These are phyloP conservation scores for Sandelia bainsii DNA, from an alignment of 2,797 vertebrate genomes.

Conservation along the genomic window DNA sequence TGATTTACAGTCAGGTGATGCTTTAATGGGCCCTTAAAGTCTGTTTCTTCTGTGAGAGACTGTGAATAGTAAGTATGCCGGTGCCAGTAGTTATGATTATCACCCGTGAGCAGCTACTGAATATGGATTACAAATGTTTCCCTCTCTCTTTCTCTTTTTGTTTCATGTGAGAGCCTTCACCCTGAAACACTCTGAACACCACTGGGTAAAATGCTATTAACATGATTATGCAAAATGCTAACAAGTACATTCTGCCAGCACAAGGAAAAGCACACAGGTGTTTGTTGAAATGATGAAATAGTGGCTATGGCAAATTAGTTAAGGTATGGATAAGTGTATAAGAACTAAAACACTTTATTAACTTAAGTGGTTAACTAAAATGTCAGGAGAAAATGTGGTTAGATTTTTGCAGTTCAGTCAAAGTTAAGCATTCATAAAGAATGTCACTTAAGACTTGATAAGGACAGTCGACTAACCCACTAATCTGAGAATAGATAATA, in stretches of 20 bases:
- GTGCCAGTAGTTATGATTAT: conserved; percentile 55
- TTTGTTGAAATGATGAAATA: neutral
- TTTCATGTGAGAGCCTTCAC: conserved; percentile 20
- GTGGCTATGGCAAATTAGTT: neutral
- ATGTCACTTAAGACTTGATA: neutral
- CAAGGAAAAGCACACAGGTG: neutral
- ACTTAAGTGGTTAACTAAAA: neutral
- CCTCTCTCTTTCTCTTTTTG: conserved; percentile 12
- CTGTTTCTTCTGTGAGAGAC: conserved; percentile 38
- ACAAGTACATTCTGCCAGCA: conserved; percentile 10
- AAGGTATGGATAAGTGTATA: neutral
- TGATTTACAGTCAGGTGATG: conserved; percentile 66
- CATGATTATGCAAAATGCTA: conserved; percentile 10
- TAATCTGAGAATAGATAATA: neutral
- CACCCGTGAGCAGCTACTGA: conserved; percentile 54
- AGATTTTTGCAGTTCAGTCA: neutral
- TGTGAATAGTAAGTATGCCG: conserved; percentile 56
- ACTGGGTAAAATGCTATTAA: conserved; percentile 1
- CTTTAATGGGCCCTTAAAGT: conserved; percentile 57
- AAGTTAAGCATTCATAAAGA: neutral
- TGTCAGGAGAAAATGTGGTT: neutral
- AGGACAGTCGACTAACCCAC: neutral
- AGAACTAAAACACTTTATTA: neutral
- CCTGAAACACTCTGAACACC: conserved; percentile 19
- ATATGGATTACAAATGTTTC: conserved; percentile 56